A percentile compares a stretch with the other conserved stretches of the same genome.
Conservation (phyloP, 1,140 invertebrate species). For the Saccostrea glomerata region DNA sequence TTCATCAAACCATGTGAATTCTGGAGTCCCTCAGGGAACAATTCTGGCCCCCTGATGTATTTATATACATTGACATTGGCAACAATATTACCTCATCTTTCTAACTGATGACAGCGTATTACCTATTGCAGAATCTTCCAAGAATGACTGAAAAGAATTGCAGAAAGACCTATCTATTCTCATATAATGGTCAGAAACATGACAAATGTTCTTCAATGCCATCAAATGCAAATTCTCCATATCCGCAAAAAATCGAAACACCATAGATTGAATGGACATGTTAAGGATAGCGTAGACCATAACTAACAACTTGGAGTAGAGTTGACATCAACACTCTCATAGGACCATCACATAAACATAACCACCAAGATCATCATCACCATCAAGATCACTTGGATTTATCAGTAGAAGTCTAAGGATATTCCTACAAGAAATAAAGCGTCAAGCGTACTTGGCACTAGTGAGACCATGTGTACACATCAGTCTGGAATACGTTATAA, state of each 20-base stretch:
- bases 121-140: too few species aligned
- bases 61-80: too few species aligned
- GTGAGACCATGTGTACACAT: slow-evolving; percentile 27
- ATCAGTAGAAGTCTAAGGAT: slow-evolving; percentile 44
- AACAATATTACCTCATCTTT: too few species aligned
- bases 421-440: background rate
- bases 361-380: background rate
- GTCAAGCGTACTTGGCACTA: slow-evolving; percentile 13
- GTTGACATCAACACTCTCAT: background rate
- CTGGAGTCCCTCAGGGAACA: too few species aligned
- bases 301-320: slow-evolving; percentile 35
- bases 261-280: background rate
- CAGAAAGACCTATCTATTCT: slow-evolving; percentile 23
- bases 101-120: too few species aligned
- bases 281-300: slow-evolving; percentile 26
- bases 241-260: slow-evolving; percentile 16
- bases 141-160: background rate
- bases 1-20: too few species aligned
- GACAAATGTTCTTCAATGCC: slow-evolving; percentile 34
- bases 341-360: slow-evolving; percentile 36
- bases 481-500: slow-evolving; percentile 46
- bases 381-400: slow-evolving; percentile 25
- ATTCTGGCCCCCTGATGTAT: too few species aligned
- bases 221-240: slow-evolving; percentile 22
- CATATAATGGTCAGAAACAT: slow-evolving; percentile 35